Base-by-base conservation (phyloP, 2,797 vertebrate species). In the Melanotaenia maccullochi region DNA sequence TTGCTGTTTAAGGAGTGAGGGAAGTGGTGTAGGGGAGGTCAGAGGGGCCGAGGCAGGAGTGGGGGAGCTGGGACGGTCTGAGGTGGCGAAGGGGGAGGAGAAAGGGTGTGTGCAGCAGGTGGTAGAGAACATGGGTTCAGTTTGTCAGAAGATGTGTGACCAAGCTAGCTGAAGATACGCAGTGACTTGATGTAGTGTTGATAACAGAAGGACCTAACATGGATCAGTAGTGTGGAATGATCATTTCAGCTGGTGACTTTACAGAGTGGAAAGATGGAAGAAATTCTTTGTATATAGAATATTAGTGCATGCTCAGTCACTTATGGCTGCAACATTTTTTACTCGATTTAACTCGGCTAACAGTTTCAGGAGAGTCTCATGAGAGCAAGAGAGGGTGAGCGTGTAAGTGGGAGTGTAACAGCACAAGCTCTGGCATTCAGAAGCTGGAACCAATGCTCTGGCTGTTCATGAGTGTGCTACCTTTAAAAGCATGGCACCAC, bases 51-150 rank as follows among this genome's bases (percentile, higher is more conserved):
- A 67, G 49, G 65, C 61, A 81, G 66, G 68, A 80, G 77, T 71
- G 76, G 60, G 62, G 75, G 75, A 64, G 60, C 16, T 2, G 13
- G 20, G 55, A 57, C 52, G 51, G 33, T 24, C 65, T 14, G 18
- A 47, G 59, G 52, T 7, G 28, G 36, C 36, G 52, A 65, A 60
- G 75, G 30, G 72, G 78, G 84, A 73, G 87, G 85, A 85, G 84
- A 84, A 84, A 74, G 82, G 82, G 79, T 58, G 60, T 74, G 62
- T 55, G 73, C 33, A 75, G 89, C 90, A 93, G 89, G 90, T 90
- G 90, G 81, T 65, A 74, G 78, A 79, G 76, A 81, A 55, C 66
- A 86, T 22, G 69, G 77, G 71, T 77, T 61, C 20, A 75, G 60
- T 79, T 76, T 54, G 75, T 84, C 35, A 69, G 83, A 81, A 75